Evolutionary conservation across 1,140 invertebrate species (phyloP), one percentile per base, ranked within the genome.

Genomic region (Zaprionus tsacasi): DNA sequence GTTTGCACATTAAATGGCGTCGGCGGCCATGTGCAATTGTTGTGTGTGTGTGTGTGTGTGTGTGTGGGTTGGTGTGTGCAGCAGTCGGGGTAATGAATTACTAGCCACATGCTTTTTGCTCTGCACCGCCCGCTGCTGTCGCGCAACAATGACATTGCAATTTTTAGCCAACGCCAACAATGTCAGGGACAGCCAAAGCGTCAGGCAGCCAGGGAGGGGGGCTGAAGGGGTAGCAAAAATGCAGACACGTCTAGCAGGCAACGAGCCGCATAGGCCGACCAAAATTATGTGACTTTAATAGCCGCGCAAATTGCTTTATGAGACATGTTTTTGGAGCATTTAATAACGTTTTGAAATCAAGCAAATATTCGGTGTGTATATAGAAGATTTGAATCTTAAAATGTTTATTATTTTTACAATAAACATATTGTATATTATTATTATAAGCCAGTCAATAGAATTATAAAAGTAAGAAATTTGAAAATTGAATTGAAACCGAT

Each of bases 61-160:
- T 43, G 64, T 54, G 35, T 40, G 27, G 56, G 30, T 55, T 12
- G 6, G 6, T 59, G 56, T 54, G 25, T 15, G 21, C n/a, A 15
- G 43, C 40, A 38, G 67, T 54, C 38, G 74, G 69, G 64, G 64
- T 66, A 66, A 89, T 88, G 85, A 88, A 88, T 88, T 88, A 88
- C 83, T 88, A 88, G 83, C 83, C 85, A 88, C 83, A 88, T 88
- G 85, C 63, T 88, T 89, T 88, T 83, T 88, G 80, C 45, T 80
- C 55, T 61, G 57, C 57, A 33, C 55, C 77, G 57, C 74, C 77
- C 77, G 80, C 76, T 80, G 80, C 76, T 80, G 83, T 64, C 80
- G 82, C 77, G 78, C 78, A 88, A 88, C 85, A 88, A 89, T 88
- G 83, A 88, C 83, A 88, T 88, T 88, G 83, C 83, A 89, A 87